phyloP scores from a whole-genome alignment of 2,888 invertebrate genomes.

The Formica aserva region DNA sequence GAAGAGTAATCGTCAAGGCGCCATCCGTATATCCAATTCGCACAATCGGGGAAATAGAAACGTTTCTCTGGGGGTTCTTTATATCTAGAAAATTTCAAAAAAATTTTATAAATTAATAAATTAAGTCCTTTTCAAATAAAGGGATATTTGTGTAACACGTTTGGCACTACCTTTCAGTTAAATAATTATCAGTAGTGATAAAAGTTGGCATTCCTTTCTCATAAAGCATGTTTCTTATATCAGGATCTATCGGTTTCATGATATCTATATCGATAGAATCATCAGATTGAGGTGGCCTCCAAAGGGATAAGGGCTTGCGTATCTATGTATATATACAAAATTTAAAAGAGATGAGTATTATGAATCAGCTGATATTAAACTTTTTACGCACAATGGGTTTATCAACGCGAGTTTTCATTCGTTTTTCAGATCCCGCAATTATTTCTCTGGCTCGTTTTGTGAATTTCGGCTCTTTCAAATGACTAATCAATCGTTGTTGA shows the following conservation, averaged over 20 bases:
- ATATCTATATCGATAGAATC: slow-evolving; percentile 68
- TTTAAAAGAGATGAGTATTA: slow-evolving; percentile 16
- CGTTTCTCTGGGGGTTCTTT: slow-evolving; percentile 79
- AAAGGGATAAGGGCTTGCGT: slow-evolving; percentile 63
- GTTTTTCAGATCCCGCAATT: slow-evolving; percentile 18
- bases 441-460: slow-evolving; percentile 58
- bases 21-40: slow-evolving; percentile 82
- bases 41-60: slow-evolving; percentile 80
- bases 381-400: slow-evolving; percentile 38
- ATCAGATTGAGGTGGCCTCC: slow-evolving; percentile 73
- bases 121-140: neutral
- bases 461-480: slow-evolving; percentile 66
- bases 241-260: slow-evolving; percentile 80
- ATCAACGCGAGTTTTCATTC: slow-evolving; percentile 39
- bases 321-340: slow-evolving; percentile 49
- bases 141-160: neutral
- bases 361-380: neutral
- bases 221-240: slow-evolving; percentile 75
- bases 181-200: slow-evolving; percentile 77
- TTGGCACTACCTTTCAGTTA: slow-evolving; percentile 76
- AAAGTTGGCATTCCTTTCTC: slow-evolving; percentile 75
- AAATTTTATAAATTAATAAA: neutral
- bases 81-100: slow-evolving; percentile 68
- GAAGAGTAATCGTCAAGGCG: slow-evolving; percentile 76
- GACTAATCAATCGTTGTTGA: slow-evolving; percentile 77